Base-by-base conservation (phyloP, 2,888 invertebrate genomes). In the Drosophila lacicola region DNA sequence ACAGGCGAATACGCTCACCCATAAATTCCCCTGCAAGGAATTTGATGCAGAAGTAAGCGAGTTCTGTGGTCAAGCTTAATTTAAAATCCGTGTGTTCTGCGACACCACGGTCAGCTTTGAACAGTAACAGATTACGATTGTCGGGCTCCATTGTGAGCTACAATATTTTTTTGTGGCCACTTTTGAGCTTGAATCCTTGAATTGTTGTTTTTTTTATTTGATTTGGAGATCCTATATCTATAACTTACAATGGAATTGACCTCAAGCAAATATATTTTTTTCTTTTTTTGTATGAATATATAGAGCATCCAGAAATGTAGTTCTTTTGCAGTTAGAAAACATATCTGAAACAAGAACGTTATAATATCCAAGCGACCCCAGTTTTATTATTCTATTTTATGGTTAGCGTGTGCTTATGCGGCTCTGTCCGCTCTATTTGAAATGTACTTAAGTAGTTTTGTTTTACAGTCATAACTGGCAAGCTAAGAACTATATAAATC, bases 1-100 rank as follows among this genome's bases (percentile, higher is more conserved):
- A 36, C 36, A 8, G n/a, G 17, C 25, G 9, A 9, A 72, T 56
- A 49, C 76, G 8, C 75, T 72, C 36, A 2, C 29, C 9, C 9
- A 10, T 2, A 13, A 29, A n/a, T 41, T 17, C 0, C 9, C 10
- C 10, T 41, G 9, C 10, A 4, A 25, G 25, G 25, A 25, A 37
- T 37, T 37, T 37, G n/a, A 17, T 17, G 3, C 10, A 25, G 25
- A 25, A 10, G 4, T 41, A 41, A 41, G 41, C 17, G 17, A 10
- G 9, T 14, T 39, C 14, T 14, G 17, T 17, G 29, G 10, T 14
- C n/a, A 14, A 39, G 37, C n/a, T n/a, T 39, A 14, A n/a, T 6
- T n/a, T n/a, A 39, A 14, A 2, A n/a, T 5, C 2, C n/a, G 25
- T 25, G 25, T 6, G 1, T 25, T 25, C 25, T 8, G 6, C 6